Base-by-base conservation (phyloP, 2,113 vertebrate genomes). In the Prunella fulvescens region DNA sequence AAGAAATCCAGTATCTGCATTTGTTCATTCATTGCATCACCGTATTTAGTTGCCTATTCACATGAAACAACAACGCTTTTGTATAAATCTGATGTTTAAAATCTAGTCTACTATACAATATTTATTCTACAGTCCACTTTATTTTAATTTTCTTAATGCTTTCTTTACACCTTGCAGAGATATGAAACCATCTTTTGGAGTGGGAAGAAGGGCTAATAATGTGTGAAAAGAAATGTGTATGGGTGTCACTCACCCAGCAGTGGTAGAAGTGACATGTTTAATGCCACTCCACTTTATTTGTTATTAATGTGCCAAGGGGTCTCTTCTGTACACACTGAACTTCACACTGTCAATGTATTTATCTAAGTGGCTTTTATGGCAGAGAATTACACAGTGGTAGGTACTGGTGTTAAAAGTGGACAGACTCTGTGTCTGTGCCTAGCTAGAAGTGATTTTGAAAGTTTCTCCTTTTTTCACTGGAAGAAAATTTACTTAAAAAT, bases 11-110 rank as follows among this genome's bases (percentile, higher is more conserved):
- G 82, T 96, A 95, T 94, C 92, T 93, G 69, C 77, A 33, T 76
- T 95, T 93, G 67, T 69, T 81, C 95, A 93, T 93, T 97, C 94
- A 94, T 81, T 94, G 64, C 92, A 93, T 81, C 80, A 86, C 72
- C 4, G 6, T 95, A 93, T 96, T 95, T 95, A 92, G 83, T 94
- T 96, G 94, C 88, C 80, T 90, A 76, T 93, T 97, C 82, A 95
- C 35, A 39, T 16, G 60, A 86, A 95, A 97, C 95, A 96, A 67
- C 88, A 74, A 86, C 1, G 8, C 65, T 92, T 92, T 86, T 96
- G 88, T 96, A 67, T 53, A 81, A 81, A 82, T 61, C 40, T 51
- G 47, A 83, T 33, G 23, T 78, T 90, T 88, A 93, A 88, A 94
- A 94, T 40, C 69, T 67, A 88, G 31, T 39, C 37, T 74, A 57